Conservation (phyloP, 2,888 invertebrate species). For the Abrostola triplasia region DNA sequence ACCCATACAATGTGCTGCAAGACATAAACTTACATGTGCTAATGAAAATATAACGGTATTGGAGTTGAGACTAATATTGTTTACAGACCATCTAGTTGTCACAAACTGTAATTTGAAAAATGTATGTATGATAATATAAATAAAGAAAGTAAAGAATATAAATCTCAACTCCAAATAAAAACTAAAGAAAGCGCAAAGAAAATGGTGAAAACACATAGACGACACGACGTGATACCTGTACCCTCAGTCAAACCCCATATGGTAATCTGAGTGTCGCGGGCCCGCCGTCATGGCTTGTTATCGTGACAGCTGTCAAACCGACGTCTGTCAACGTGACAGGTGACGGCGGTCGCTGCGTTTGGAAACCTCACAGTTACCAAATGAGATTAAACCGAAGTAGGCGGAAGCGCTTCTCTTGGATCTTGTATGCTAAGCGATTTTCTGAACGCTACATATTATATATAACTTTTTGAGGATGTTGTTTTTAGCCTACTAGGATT, state of each 20-base stretch:
- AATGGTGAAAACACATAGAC: constrained; percentile 81
- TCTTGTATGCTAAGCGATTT: constrained; percentile 34
- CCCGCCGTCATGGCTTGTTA: constrained; percentile 55
- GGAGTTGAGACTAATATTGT: constrained; percentile 19
- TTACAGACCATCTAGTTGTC: background rate
- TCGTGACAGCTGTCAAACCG: constrained; percentile 59
- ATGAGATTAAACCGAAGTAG: constrained; percentile 97
- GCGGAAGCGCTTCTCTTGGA: constrained; percentile 75
- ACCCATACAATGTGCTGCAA: constrained; percentile 71
- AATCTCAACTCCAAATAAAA: constrained; percentile 47
- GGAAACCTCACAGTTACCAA: constrained; percentile 98
- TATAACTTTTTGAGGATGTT: background rate
- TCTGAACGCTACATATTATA: background rate
- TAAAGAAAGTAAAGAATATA: background rate
- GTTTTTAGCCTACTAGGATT: no score
- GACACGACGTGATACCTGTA: constrained; percentile 82
- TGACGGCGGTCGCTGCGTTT: constrained; percentile 71
- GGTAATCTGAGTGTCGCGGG: constrained; percentile 92
- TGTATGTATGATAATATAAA: no score
- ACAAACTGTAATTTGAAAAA: background rate
- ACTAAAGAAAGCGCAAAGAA: constrained; percentile 64
- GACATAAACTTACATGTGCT: constrained; percentile 74
- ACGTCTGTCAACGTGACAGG: constrained; percentile 57
- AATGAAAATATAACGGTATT: constrained; percentile 41
- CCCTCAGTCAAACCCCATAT: constrained; percentile 93